A percentile compares a stretch with the other conserved stretches of the same genome.
Evolutionary conservation across 2,113 vertebrate species (phyloP).

Genomic region (Macroglossus sobrinus): DNA sequence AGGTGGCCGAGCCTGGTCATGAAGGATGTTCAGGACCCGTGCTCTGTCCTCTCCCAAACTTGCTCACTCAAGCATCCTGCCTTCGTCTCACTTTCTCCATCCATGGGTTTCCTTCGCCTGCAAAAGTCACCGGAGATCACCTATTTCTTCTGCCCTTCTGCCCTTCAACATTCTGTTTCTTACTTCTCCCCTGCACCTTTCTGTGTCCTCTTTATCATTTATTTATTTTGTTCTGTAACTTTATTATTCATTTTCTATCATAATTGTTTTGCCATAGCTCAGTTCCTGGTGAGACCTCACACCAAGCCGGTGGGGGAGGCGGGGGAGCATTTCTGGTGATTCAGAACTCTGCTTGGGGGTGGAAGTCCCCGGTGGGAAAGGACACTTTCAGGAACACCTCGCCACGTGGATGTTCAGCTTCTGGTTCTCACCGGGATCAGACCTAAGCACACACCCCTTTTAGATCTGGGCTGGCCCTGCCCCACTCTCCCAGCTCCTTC

Average conservation of each 20-base stretch:
- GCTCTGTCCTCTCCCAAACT: background rate
- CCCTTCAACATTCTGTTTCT: background rate
- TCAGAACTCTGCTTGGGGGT: background rate
- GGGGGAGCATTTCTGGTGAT: background rate
- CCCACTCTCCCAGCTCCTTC: background rate
- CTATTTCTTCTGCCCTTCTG: background rate
- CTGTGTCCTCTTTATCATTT: background rate
- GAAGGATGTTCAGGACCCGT: background rate
- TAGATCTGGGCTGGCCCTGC: background rate
- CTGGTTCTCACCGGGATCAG: background rate
- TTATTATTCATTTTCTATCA: background rate
- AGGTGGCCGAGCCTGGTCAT: background rate
- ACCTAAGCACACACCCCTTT: background rate
- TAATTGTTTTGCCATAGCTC: background rate
- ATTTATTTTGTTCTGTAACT: background rate
- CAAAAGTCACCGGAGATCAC: background rate
- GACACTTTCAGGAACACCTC: background rate
- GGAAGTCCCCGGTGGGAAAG: background rate
- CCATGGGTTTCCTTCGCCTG: background rate
- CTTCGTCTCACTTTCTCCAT: background rate
- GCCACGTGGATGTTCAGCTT: background rate
- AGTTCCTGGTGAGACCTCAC: background rate
- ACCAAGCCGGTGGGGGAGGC: rapidly evolving
- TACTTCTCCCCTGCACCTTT: background rate
- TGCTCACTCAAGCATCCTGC: rapidly evolving